Base-by-base conservation (phyloP, 2,888 invertebrate genomes). In the Tupiocoris notatus region DNA sequence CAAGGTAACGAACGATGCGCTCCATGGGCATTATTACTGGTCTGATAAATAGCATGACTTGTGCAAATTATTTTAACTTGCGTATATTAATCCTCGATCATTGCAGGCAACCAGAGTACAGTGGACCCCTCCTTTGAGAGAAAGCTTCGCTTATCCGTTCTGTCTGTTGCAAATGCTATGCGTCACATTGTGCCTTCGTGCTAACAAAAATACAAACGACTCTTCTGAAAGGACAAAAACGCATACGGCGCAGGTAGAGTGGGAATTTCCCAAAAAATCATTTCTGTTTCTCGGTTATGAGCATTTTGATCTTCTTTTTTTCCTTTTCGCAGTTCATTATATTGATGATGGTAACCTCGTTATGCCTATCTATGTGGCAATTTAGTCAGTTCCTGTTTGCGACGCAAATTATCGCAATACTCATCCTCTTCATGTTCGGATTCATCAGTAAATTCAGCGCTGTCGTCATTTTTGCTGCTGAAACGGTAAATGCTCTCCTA, bases 61-160 rank as follows among this genome's bases (percentile, higher is more conserved):
- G 3, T 39, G 39, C 12, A 39, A 39, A 39, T 39, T 7, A 7
- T 39, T 39, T 39, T 39, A 39, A 39, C 39, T 39, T 39, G 6
- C n/a, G 12, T 56, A 12, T 12, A 12, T n/a, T n/a, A n/a, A n/a
- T n/a, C n/a, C n/a, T n/a, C n/a, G n/a, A n/a, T n/a, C 16, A 75
- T 79, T 80, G 12, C 79, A 84, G 83, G 82, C 89, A 66, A 93
- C 95, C 0, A 86, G 95, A 64, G 93, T 94, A 1, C 93, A 93
- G 82, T 94, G 94, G 90, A 89, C 93, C 0, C 95, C 95, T 0
- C 91, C 94, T 58, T 87, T 95, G 64, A 85, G 95, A 22, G 95
- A 96, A 84, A 94, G 92, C 82, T 92, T 94, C 83, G 93, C 92
- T 0, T 92, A 91, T 82, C 95, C 95, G 0, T 86, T 93, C 58